A percentile compares a stretch with the other conserved stretches of the same genome.
These are phyloP conservation scores for Drosophila ezoana DNA, from an alignment of 2,888 invertebrate genomes.

Conservation along the genomic window DNA sequence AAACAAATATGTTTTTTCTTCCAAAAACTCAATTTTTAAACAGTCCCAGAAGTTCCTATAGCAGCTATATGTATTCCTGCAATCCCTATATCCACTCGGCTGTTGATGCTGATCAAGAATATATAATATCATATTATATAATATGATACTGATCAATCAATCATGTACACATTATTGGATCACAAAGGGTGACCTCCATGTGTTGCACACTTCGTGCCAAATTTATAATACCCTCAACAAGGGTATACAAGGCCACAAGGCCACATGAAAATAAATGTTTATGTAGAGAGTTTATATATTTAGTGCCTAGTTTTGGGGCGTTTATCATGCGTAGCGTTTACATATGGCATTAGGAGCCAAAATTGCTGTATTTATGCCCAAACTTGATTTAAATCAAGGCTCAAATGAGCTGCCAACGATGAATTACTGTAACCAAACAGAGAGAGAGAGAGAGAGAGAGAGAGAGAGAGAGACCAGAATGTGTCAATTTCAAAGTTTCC, in stretches of 20 bases:
- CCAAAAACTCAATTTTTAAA: too few relatives aligned
- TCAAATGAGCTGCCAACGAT: slow-evolving; percentile 53
- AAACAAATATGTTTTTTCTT: too few relatives aligned
- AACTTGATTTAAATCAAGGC: slow-evolving; percentile 32
- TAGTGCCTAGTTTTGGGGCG: slow-evolving; percentile 50
- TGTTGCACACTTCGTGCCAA: too few relatives aligned
- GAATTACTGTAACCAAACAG: slow-evolving; percentile 28
- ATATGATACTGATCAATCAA: too few relatives aligned
- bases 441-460: background rate
- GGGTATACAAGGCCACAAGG: background rate
- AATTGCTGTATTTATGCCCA: slow-evolving; percentile 41
- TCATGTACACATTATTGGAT: too few relatives aligned
- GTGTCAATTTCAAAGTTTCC: slow-evolving; percentile 50
- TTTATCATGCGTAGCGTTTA: slow-evolving; percentile 48
- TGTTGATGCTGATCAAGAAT: too few relatives aligned
- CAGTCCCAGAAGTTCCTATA: too few relatives aligned
- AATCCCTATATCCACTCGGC: too few relatives aligned
- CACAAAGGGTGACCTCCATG: too few relatives aligned
- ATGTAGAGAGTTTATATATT: slow-evolving; percentile 17
- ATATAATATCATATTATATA: too few relatives aligned
- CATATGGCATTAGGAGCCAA: slow-evolving; percentile 40
- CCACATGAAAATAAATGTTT: slow-evolving; percentile 28
- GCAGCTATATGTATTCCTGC: too few relatives aligned
- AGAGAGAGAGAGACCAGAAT: slow-evolving; percentile 22
- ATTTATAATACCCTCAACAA: too few relatives aligned